These are phyloP conservation scores for Sebastiscus tertius DNA, from an alignment of 2,797 vertebrate species.

Conservation along the genomic window DNA sequence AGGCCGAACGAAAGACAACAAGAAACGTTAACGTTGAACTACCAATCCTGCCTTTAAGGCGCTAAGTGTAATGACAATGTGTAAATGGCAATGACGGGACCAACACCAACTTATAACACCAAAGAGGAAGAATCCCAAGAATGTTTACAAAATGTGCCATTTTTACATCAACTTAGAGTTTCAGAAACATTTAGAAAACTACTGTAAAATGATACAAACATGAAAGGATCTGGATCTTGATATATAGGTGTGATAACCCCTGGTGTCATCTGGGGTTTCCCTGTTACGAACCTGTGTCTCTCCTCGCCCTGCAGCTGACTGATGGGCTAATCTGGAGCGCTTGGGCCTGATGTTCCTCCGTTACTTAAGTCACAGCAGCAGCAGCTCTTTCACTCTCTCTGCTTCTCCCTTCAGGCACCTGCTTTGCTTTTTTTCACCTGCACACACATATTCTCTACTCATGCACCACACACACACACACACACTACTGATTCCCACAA, in stretches of 20 bases:
- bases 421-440: neutral
- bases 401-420: neutral
- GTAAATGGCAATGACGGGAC: neutral
- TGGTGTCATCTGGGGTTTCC: neutral
- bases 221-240: neutral
- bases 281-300: neutral
- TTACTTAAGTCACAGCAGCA: neutral
- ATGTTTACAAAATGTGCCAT: neutral
- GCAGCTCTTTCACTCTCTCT: neutral
- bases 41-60: neutral
- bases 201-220: neutral
- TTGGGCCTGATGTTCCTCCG: neutral
- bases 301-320: neutral
- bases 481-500: neutral
- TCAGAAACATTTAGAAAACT: neutral
- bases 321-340: neutral
- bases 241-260: neutral
- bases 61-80: neutral
- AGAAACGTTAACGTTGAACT: neutral
- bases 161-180: neutral
- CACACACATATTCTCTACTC: neutral
- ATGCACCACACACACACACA: neutral
- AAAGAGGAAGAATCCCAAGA: neutral
- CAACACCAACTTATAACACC: neutral
- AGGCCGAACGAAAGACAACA: neutral